Evolutionary conservation across 2,888 invertebrate genomes (phyloP).

Genomic region (Formica aserva): DNA sequence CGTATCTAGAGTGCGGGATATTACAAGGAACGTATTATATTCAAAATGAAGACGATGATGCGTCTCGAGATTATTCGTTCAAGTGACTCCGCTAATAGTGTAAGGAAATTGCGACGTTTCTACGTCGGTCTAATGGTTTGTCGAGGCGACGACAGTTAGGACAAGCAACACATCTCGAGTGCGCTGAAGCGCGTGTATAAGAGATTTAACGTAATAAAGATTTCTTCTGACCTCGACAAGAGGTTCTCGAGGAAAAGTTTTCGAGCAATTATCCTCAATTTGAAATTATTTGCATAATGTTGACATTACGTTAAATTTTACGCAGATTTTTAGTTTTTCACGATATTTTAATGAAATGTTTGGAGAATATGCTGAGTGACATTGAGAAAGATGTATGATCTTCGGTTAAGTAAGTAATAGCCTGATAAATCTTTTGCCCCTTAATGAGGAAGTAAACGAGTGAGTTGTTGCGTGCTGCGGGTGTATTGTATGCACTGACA

Average conservation of each 20-base stretch:
- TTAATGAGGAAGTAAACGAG: slow-evolving; percentile 70
- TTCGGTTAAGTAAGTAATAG: slow-evolving; percentile 22
- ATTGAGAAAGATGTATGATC: slow-evolving; percentile 50
- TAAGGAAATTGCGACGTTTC: slow-evolving; percentile 59
- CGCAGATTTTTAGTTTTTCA: slow-evolving; percentile 54
- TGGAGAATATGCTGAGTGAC: slow-evolving; percentile 51
- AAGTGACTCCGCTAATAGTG: slow-evolving; percentile 69
- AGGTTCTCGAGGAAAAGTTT: neutral
- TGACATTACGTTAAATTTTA: neutral
- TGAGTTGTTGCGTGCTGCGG: slow-evolving; percentile 63
- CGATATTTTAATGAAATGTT: slow-evolving; percentile 54
- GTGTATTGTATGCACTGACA: slow-evolving; percentile 62
- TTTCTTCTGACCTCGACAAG: slow-evolving; percentile 19
- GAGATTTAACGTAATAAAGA: slow-evolving; percentile 62
- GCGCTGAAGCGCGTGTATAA: slow-evolving; percentile 22
- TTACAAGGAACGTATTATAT: slow-evolving; percentile 71
- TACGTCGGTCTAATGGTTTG: slow-evolving; percentile 65
- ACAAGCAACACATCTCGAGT: slow-evolving; percentile 46
- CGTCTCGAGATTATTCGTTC: slow-evolving; percentile 75
- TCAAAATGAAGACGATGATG: slow-evolving; percentile 53
- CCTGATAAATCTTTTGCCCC: slow-evolving; percentile 36
- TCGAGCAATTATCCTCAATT: slow-evolving; percentile 27
- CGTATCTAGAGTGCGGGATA: slow-evolving; percentile 30
- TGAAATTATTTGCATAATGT: slow-evolving; percentile 55
- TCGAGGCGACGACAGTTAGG: slow-evolving; percentile 59